Conservation (phyloP, 2,797 vertebrate species). For the Apogon talboti region DNA sequence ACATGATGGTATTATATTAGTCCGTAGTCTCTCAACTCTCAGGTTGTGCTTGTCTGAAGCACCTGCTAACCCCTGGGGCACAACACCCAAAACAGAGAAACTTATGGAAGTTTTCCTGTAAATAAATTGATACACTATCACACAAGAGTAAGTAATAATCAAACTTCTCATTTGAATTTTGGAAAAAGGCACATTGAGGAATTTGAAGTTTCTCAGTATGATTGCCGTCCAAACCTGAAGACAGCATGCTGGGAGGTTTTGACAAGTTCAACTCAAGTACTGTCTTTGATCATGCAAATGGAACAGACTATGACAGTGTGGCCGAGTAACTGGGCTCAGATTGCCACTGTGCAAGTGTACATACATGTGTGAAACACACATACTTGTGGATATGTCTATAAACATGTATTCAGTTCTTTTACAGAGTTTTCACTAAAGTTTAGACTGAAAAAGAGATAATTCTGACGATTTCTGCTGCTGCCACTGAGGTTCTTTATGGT, state of each 20-base stretch:
- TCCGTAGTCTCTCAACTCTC: too few relatives aligned
- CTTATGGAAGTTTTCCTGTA: constrained; percentile 2
- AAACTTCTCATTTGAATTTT: constrained; percentile 38
- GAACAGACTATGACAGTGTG: constrained; percentile 72
- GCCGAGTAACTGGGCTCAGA: constrained; percentile 69
- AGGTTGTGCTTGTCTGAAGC: not conserved
- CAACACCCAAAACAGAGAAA: not conserved
- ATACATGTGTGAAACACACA: constrained; percentile 37
- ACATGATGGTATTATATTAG: too few relatives aligned
- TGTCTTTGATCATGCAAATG: constrained; percentile 70
- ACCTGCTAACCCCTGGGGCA: constrained; percentile 6
- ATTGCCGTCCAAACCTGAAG: constrained; percentile 61
- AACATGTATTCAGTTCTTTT: not conserved
- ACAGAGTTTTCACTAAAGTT: not conserved
- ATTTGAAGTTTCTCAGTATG: constrained; percentile 41
- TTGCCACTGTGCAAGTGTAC: constrained; percentile 32
- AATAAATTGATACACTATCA: constrained; percentile 33
- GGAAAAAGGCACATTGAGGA: constrained; percentile 33
- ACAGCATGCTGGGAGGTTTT: constrained; percentile 65
- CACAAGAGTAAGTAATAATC: constrained; percentile 35
- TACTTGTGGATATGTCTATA: constrained; percentile 8
- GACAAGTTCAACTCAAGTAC: constrained; percentile 66
- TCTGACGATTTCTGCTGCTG: too few relatives aligned
- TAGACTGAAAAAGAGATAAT: not conserved
- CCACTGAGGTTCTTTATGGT: too few relatives aligned